A percentile compares a stretch with the other conserved stretches of the same genome.
phyloP scores from a whole-genome alignment of 2,888 invertebrate genomes.

The Gasteruption jaculator region DNA sequence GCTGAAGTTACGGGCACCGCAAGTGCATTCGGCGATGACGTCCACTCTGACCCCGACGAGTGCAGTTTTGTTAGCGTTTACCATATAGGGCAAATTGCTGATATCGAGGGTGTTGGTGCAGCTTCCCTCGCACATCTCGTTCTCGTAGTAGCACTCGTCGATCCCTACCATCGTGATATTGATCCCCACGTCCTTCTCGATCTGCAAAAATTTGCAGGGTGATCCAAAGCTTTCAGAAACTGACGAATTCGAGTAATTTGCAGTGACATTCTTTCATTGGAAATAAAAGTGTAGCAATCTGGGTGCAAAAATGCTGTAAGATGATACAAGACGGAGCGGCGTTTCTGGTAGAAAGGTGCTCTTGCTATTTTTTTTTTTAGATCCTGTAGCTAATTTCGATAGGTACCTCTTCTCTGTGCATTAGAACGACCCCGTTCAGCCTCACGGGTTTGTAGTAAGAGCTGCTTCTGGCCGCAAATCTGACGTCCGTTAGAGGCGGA shows the following conservation, averaged over 20 bases:
- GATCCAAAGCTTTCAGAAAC: too few species aligned
- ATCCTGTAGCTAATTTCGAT: too few species aligned
- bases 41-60: slow-evolving; percentile 94
- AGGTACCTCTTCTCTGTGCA: slow-evolving; percentile 78
- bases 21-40: slow-evolving; percentile 88
- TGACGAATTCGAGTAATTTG: too few species aligned
- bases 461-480: slow-evolving; percentile 93
- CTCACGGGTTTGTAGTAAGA: slow-evolving; percentile 93
- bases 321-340: background rate
- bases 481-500: slow-evolving; percentile 85
- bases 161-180: slow-evolving; percentile 98
- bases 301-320: background rate
- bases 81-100: slow-evolving; percentile 86
- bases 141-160: slow-evolving; percentile 92
- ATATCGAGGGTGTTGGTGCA: slow-evolving; percentile 91
- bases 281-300: too few species aligned
- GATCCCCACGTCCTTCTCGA: slow-evolving; percentile 90
- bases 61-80: slow-evolving; percentile 95
- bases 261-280: too few species aligned
- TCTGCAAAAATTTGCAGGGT: slow-evolving; percentile 54
- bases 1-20: slow-evolving; percentile 88
- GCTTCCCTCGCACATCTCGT: slow-evolving; percentile 92
- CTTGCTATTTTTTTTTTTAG: too few species aligned
- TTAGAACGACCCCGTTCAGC: slow-evolving; percentile 88
- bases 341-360: too few species aligned